These are phyloP conservation scores for Paramuricea clavata DNA, from an alignment of 92 coral and sea anemone species.

Conservation along the genomic window DNA sequence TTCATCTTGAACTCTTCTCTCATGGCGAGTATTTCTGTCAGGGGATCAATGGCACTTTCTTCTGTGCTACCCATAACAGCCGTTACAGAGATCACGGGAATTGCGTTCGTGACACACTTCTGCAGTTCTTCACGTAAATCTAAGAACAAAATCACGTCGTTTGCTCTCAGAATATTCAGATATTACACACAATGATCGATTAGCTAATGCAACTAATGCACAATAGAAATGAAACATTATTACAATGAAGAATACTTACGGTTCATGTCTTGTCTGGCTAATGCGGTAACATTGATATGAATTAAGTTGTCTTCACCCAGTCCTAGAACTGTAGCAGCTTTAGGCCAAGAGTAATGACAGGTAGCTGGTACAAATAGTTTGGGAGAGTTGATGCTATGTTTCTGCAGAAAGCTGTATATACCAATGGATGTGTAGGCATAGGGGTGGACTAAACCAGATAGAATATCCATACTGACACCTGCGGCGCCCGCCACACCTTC, in stretches of 20 bases:
- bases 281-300: slow-evolving; percentile 63
- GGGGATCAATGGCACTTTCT: slow-evolving; percentile 91
- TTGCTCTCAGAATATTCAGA: too few species aligned
- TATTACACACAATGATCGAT: too few species aligned
- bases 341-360: slow-evolving; percentile 81
- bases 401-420: slow-evolving; percentile 67
- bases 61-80: slow-evolving; percentile 92
- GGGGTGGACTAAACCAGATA: slow-evolving; percentile 20
- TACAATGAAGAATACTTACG: too few species aligned
- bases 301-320: slow-evolving; percentile 79
- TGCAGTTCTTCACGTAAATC: slow-evolving; percentile 61
- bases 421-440: slow-evolving; percentile 57
- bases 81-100: slow-evolving; percentile 79
- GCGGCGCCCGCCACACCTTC: slow-evolving; percentile 17
- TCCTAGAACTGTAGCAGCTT: slow-evolving; percentile 85
- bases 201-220: too few species aligned
- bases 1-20: slow-evolving; percentile 69
- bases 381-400: slow-evolving; percentile 74
- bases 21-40: slow-evolving; percentile 72
- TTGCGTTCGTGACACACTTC: slow-evolving; percentile 52
- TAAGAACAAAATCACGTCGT: not conserved
- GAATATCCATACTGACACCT: slow-evolving; percentile 1
- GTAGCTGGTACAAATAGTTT: slow-evolving; percentile 78
- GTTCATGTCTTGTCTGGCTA: slow-evolving; percentile 72
- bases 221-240: too few species aligned